A percentile compares a stretch with the other conserved stretches of the same genome.
Conservation (phyloP, 2,888 invertebrate genomes). For the Laspeyria flexula region DNA sequence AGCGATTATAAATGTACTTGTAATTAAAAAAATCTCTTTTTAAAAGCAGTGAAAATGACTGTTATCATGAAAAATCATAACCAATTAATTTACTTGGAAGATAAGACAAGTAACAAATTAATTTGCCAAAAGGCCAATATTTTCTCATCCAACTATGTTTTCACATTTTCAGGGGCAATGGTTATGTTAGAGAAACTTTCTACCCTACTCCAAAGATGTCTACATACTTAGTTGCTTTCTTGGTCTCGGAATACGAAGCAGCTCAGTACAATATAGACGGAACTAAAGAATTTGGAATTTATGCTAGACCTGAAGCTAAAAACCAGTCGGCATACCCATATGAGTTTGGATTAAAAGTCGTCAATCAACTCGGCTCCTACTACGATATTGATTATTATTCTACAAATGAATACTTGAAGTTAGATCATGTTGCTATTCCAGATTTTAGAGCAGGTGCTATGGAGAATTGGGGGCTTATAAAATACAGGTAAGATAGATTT, state of each 20-base stretch:
- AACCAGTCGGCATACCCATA: conserved; percentile 89
- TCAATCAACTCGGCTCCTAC: conserved; percentile 83
- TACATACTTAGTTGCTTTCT: conserved; percentile 93
- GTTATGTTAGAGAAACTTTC: conserved; percentile 88
- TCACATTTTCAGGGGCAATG: conserved; percentile 67
- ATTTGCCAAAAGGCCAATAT: no score
- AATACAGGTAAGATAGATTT: conserved; percentile 87
- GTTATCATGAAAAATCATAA: no score
- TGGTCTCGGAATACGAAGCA: conserved; percentile 90
- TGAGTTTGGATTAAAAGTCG: conserved; percentile 84
- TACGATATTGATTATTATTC: conserved; percentile 85
- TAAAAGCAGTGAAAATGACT: no score
- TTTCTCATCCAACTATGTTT: not conserved
- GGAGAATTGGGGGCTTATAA: conserved; percentile 97
- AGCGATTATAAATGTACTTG: no score
- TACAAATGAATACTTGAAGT: conserved; percentile 87
- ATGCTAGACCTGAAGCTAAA: conserved; percentile 89
- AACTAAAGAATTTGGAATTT: conserved; percentile 85
- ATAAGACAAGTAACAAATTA: no score
- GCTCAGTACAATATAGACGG: conserved; percentile 50
- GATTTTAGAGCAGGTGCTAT: conserved; percentile 95
- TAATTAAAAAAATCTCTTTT: no score
- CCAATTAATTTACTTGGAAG: no score
- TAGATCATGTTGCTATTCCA: conserved; percentile 94
- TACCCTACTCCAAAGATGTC: conserved; percentile 89